Evolutionary conservation across 2,797 vertebrate genomes (phyloP).

Genomic region (Spinus pinus): DNA sequence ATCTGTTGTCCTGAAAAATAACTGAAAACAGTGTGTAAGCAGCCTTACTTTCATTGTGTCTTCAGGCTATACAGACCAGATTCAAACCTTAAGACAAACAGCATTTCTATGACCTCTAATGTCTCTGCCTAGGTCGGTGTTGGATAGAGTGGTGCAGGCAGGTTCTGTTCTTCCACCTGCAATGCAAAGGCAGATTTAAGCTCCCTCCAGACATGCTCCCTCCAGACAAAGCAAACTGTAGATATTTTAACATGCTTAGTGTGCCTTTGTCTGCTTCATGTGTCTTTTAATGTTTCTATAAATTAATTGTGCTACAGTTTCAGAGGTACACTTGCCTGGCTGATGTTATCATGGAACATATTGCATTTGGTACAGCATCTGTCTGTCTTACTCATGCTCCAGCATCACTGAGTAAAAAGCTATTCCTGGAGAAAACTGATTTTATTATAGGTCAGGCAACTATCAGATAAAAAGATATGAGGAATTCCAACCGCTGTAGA

Average conservation of each 20-base stretch:
- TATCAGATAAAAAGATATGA: not conserved
- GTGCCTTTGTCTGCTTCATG: not conserved
- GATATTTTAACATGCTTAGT: not conserved
- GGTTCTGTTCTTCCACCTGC: not conserved
- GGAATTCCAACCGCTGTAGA: not conserved
- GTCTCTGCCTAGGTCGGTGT: not conserved
- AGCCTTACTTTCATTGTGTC: not conserved
- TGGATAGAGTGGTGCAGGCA: not conserved
- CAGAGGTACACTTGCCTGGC: not conserved
- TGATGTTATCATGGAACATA: not conserved
- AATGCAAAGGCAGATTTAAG: not conserved
- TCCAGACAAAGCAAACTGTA: not conserved
- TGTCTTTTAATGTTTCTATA: not conserved
- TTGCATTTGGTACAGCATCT: not conserved
- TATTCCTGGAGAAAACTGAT: not conserved
- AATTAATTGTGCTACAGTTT: not conserved
- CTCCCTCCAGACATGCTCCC: not conserved
- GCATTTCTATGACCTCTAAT: not conserved
- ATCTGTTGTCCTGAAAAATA: slow-evolving; percentile 1
- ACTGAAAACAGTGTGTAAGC: not conserved
- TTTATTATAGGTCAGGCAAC: not conserved
- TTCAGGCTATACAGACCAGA: not conserved
- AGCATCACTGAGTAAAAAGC: not conserved
- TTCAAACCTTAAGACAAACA: not conserved
- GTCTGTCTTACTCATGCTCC: not conserved